Evolutionary conservation across 2,888 invertebrate genomes (phyloP).

Genomic region (Hermaeophaga mercurialis): DNA sequence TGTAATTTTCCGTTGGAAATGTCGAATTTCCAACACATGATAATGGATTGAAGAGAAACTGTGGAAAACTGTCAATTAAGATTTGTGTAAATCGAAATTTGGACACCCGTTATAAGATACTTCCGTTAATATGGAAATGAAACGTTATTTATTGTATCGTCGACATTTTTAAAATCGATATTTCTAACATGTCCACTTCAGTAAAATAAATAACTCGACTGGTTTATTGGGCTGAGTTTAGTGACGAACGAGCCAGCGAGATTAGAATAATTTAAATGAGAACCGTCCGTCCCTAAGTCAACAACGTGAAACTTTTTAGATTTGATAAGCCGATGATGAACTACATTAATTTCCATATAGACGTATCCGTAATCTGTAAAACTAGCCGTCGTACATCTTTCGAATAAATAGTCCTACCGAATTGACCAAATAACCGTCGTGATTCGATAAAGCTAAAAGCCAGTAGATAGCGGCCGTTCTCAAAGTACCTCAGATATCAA

Average conservation of each 20-base stretch:
- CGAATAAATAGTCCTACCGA: conserved; percentile 15
- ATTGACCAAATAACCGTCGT: conserved; percentile 19
- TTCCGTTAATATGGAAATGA: too few species aligned
- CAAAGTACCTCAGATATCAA: conserved; percentile 23
- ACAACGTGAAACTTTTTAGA: conserved; percentile 16
- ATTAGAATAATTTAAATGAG: conserved; percentile 15
- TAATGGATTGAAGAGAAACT: too few species aligned
- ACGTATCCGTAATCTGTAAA: conserved; percentile 19
- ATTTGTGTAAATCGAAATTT: too few species aligned
- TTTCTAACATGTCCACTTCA: too few species aligned
- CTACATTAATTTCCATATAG: conserved; percentile 23
- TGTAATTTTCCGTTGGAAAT: too few species aligned
- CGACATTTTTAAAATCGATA: too few species aligned
- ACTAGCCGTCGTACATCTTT: conserved; percentile 21
- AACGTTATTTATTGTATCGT: too few species aligned
- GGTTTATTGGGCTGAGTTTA: too few species aligned
- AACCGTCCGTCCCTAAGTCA: conserved; percentile 10
- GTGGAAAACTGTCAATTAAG: too few species aligned
- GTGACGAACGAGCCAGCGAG: conserved; percentile 7
- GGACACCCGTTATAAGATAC: too few species aligned
- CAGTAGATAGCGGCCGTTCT: conserved; percentile 20
- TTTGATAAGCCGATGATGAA: conserved; percentile 24
- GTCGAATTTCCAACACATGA: too few species aligned
- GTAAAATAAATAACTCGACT: too few species aligned
- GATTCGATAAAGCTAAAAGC: conserved; percentile 25